Conservation (phyloP, 2,113 vertebrate genomes). For the Festucalex cinctus region DNA sequence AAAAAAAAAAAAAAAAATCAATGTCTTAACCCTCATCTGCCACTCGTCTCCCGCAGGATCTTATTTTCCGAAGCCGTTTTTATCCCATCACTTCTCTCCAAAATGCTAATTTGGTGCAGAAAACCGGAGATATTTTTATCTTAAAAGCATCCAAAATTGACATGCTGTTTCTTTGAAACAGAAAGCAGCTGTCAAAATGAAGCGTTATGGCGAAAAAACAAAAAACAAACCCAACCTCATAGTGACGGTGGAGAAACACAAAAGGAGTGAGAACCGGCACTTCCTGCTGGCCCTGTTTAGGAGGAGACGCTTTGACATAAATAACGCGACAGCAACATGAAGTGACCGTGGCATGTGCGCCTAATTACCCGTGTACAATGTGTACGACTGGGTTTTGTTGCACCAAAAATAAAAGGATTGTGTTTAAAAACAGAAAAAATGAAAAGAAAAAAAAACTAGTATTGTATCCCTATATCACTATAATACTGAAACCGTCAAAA, state of each 20-base stretch:
- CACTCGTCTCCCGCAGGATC: constrained; percentile 23
- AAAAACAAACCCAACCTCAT: background rate
- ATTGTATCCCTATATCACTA: too few species aligned
- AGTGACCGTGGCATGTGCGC: too few species aligned
- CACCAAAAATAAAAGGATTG: too few species aligned
- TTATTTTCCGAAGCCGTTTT: constrained; percentile 22
- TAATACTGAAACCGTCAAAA: too few species aligned
- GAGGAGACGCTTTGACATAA: constrained; percentile 3
- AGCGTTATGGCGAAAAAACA: background rate
- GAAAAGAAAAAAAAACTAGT: too few species aligned
- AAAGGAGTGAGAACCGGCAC: constrained; percentile 14
- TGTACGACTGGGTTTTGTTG: too few species aligned
- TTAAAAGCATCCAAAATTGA: constrained; percentile 19
- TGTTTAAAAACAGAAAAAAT: too few species aligned
- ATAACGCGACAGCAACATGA: too few species aligned
- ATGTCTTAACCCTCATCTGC: constrained; percentile 37
- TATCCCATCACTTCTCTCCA: constrained; percentile 12
- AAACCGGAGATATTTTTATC: constrained; percentile 33
- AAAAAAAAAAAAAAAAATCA: constrained; percentile 33
- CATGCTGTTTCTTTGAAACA: constrained; percentile 3
- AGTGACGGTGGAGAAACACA: background rate
- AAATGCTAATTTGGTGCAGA: constrained; percentile 19
- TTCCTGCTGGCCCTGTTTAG: constrained; percentile 33
- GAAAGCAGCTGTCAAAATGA: background rate
- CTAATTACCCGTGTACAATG: too few species aligned